Evolutionary conservation across 2,797 vertebrate species (phyloP).

Genomic region (Apogon talboti): DNA sequence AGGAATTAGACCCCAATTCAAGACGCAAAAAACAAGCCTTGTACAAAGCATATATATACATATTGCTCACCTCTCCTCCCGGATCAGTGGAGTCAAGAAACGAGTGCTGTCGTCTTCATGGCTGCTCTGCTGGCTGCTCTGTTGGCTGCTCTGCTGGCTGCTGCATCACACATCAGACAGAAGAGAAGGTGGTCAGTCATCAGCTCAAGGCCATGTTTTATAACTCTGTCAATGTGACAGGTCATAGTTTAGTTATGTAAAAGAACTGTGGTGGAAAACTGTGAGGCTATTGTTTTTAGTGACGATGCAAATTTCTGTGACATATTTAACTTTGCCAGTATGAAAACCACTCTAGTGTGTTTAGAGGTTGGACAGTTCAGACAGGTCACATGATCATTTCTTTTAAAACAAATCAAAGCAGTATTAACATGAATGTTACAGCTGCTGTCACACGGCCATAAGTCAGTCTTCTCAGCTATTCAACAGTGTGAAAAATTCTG

Average conservation of each 20-base stretch:
- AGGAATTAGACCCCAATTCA: neutral
- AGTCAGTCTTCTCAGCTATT: neutral
- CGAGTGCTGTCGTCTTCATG: constrained; percentile 90
- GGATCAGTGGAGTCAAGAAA: constrained; percentile 88
- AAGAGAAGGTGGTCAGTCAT: constrained; percentile 19
- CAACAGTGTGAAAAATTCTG: constrained; percentile 1
- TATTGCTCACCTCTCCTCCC: constrained; percentile 86
- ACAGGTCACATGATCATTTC: no score
- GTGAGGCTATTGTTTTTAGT: neutral
- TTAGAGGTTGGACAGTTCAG: no score
- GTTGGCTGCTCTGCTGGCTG: constrained; percentile 85
- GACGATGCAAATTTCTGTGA: neutral
- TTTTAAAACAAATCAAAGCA: neutral
- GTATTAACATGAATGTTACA: neutral
- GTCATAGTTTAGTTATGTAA: no score
- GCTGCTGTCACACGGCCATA: neutral
- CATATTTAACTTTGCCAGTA: neutral
- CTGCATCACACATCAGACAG: constrained; percentile 62
- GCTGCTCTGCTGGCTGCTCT: constrained; percentile 92
- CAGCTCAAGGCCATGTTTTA: neutral
- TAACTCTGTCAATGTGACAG: neutral
- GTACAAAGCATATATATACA: neutral
- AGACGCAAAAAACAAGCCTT: neutral
- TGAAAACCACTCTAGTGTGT: neutral
- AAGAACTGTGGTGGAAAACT: no score